phyloP scores from a whole-genome alignment of 2,888 invertebrate genomes.

The Caenorhabditis doughertyi region DNA sequence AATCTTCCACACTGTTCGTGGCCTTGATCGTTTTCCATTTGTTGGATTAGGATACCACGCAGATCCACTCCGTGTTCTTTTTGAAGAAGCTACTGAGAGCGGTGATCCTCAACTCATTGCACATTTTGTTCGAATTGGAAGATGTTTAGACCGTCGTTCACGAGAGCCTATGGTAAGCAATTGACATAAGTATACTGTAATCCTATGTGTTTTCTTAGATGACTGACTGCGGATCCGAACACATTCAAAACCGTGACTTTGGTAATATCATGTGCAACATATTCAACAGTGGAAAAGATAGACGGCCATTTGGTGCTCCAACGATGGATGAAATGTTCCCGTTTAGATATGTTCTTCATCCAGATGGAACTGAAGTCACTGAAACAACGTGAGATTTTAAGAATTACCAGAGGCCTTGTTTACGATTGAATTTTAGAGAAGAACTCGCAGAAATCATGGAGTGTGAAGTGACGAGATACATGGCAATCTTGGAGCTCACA shows the following conservation, averaged over 20 bases:
- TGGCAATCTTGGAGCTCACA: slow-evolving; percentile 50
- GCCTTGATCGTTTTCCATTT: slow-evolving; percentile 62
- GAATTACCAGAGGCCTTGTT: background rate
- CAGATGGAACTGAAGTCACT: slow-evolving; percentile 30
- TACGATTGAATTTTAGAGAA: slow-evolving; percentile 42
- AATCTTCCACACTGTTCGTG: slow-evolving; percentile 39
- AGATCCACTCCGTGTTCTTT: slow-evolving; percentile 49
- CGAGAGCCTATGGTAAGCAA: slow-evolving; percentile 30
- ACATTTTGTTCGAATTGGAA: slow-evolving; percentile 48
- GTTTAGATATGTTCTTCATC: slow-evolving; percentile 30
- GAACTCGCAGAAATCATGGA: slow-evolving; percentile 45
- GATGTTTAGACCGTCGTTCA: slow-evolving; percentile 55
- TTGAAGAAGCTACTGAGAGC: slow-evolving; percentile 51
- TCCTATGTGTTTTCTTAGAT: slow-evolving; percentile 32
- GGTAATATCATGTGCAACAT: slow-evolving; percentile 35
- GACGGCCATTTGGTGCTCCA: slow-evolving; percentile 40
- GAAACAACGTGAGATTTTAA: slow-evolving; percentile 41
- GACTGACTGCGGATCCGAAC: slow-evolving; percentile 42
- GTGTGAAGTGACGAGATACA: slow-evolving; percentile 54
- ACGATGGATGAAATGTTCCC: slow-evolving; percentile 58
- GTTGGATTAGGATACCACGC: slow-evolving; percentile 61
- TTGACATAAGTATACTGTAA: background rate
- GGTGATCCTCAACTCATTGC: slow-evolving; percentile 55
- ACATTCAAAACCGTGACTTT: slow-evolving; percentile 56
- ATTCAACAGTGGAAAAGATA: slow-evolving; percentile 23